Conservation (phyloP, 2,113 vertebrate genomes). For the Gnathonemus echidnorhynchus region DNA sequence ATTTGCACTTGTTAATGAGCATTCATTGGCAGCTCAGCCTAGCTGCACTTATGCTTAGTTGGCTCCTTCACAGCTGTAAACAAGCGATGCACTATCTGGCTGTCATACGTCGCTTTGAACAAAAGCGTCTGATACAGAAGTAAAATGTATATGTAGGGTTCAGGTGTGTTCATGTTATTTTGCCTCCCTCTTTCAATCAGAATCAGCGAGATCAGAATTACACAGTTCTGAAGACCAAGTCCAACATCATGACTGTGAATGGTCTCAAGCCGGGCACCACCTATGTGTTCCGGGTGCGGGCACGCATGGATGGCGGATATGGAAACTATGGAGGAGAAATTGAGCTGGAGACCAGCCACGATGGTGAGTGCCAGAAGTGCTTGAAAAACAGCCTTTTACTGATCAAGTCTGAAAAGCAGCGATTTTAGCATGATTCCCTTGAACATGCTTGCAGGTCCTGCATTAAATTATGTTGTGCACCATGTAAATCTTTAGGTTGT, state of each 20-base stretch:
- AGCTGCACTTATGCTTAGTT: not conserved
- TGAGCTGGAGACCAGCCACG: slow-evolving; percentile 72
- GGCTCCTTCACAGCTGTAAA: not conserved
- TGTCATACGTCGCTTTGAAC: not conserved
- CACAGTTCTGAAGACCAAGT: slow-evolving; percentile 69
- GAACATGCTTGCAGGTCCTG: not conserved
- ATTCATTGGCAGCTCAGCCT: not conserved
- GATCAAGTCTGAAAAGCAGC: not conserved
- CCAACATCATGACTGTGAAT: slow-evolving; percentile 71
- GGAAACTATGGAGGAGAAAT: slow-evolving; percentile 71
- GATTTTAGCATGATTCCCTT: not conserved
- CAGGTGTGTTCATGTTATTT: not conserved
- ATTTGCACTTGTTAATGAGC: not conserved
- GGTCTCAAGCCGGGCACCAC: slow-evolving; percentile 70
- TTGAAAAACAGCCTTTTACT: not conserved
- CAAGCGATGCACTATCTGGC: not conserved
- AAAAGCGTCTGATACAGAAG: not conserved
- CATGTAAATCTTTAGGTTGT: not conserved
- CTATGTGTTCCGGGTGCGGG: slow-evolving; percentile 70
- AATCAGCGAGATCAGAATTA: slow-evolving; percentile 76
- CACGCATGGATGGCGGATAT: slow-evolving; percentile 65
- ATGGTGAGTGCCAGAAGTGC: slow-evolving; percentile 47
- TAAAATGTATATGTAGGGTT: not conserved
- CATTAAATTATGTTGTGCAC: not conserved
- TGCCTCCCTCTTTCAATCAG: slow-evolving; percentile 36